Base-by-base conservation (phyloP, 35 echinoderm and acorn worm genomes). In the Eucidaris tribuloides region DNA sequence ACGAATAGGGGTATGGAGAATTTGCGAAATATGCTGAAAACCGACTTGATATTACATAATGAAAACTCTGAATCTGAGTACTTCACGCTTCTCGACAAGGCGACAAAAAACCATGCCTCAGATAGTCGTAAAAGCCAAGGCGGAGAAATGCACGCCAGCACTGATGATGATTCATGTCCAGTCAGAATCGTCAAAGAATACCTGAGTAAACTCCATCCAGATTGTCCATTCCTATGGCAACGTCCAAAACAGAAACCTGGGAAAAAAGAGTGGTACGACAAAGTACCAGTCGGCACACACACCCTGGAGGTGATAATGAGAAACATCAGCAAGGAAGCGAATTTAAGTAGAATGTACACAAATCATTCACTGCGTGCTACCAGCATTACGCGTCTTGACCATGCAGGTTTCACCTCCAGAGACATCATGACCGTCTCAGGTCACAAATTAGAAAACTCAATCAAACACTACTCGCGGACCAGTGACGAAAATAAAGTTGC, bases 171-270 rank as follows among this genome's bases (percentile, higher is more conserved):
- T 45, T 54, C 41, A 28, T 91, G 88, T 45, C 88, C 81, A 0
- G 58, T 84, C 5, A 20, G 77, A 65, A 42, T 55, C 9, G 77
- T 91, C 76, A 27, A 65, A 31, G 46, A 63, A 38, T 84, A 91
- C 42, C 62, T 43, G 2, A 45, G 49, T 31, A 58, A 78, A 58
- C 56, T 91, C 18, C 18, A 91, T 43, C 81, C 81, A 37, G 19
- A 33, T 25, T 90, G 87, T 78, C 37, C 37, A 34, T n/a, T n/a
- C 1, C 79, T 87, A 22, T 87, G 70, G 84, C 71, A 87, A 23
- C 77, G 15, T 24, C 71, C 71, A 14, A 87, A 78, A 41, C 32
- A 42, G 13, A 15, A 38, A 0, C 15, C 48, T 57, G 50, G 25
- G 19, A 13, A 58, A 7, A 33, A 59, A 15, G 48, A 42, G 18